Evolutionary conservation across 2,888 invertebrate genomes (phyloP), one percentile per base, ranked within the genome.

Genomic region (Yponomeuta cagnagella): DNA sequence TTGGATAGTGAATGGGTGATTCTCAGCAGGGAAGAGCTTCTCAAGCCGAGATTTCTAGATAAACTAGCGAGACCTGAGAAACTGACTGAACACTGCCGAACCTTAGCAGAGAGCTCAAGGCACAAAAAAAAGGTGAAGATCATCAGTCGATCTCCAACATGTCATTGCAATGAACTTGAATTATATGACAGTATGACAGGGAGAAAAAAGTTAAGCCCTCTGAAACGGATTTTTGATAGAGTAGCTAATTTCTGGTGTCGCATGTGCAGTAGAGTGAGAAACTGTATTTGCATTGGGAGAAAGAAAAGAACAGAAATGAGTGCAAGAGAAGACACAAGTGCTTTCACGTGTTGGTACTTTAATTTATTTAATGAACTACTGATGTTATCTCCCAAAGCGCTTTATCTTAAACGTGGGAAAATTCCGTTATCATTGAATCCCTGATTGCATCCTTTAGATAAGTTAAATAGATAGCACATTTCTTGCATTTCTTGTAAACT

Each of bases 1-100:
- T 78, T 79, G 30, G 87, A 91, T 76, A 91, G 91, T 73, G 87
- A 89, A 66, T 92, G 92, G 92, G 81, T 92, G 63, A 76, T 92
- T 43, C 76, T 90, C 2, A 82, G 84, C 1, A 79, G 79, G 63
- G 81, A 88, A 68, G 81, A 87, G 70, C 72, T 92, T 1, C 74
- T 82, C 63, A 85, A 87, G 63, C 89, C 92, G 1, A 86, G 75
- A 72, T 88, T 90, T 70, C 90, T 88, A 73, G 78, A 81, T 58
- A 80, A 78, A 37, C 76, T 92, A 23, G 75, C 82, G 12, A 85
- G 77, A 67, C 76, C 81, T 5, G 82, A 87, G 58, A 77, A 80
- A 2, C 71, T 92, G 33, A 84, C 84, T 0, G 76, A 76, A 48
- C 73, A 88, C 2, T 91, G 90, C 74, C 84, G 80, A 71, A 82